Evolutionary conservation across 2,888 invertebrate species (phyloP).

Genomic region (Tenthredo mesomela): DNA sequence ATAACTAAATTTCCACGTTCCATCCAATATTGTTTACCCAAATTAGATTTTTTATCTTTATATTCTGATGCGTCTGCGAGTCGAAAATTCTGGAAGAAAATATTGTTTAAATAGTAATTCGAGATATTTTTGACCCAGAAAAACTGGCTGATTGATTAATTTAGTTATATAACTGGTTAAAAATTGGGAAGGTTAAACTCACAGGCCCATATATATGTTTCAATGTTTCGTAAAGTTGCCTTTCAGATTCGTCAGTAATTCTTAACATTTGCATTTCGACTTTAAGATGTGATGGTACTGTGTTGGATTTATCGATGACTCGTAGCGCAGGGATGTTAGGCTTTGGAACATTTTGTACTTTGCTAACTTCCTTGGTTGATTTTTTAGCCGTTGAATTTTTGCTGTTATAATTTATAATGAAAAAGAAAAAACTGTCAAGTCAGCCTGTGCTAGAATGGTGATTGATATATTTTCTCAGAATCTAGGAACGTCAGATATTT

Average conservation of each 20-base stretch:
- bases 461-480: not conserved
- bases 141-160: not conserved
- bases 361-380: slow-evolving; percentile 38
- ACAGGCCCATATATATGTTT: slow-evolving; percentile 87
- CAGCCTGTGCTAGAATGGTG: not conserved
- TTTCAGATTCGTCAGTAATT: slow-evolving; percentile 85
- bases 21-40: slow-evolving; percentile 88
- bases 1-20: slow-evolving; percentile 88
- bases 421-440: slow-evolving; percentile 18
- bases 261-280: slow-evolving; percentile 88
- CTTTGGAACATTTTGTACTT: slow-evolving; percentile 30
- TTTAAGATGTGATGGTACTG: slow-evolving; percentile 77
- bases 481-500: slow-evolving; percentile 13
- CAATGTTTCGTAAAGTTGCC: slow-evolving; percentile 87
- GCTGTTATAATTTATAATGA: slow-evolving; percentile 44
- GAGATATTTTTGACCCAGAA: not conserved
- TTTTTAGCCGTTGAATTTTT: slow-evolving; percentile 33
- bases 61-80: slow-evolving; percentile 78
- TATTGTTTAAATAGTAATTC: slow-evolving; percentile 1
- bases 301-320: slow-evolving; percentile 14
- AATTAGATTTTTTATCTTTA: slow-evolving; percentile 84
- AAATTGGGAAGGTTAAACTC: slow-evolving; percentile 72
- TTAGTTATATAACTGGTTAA: not conserved
- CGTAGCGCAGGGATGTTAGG: slow-evolving; percentile 3
- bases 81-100: slow-evolving; percentile 77